Percentiles rank a stretch among this genome's conserved stretches.
phyloP scores from a whole-genome alignment of 1,140 invertebrate species.

The Melanaphis sacchari region DNA sequence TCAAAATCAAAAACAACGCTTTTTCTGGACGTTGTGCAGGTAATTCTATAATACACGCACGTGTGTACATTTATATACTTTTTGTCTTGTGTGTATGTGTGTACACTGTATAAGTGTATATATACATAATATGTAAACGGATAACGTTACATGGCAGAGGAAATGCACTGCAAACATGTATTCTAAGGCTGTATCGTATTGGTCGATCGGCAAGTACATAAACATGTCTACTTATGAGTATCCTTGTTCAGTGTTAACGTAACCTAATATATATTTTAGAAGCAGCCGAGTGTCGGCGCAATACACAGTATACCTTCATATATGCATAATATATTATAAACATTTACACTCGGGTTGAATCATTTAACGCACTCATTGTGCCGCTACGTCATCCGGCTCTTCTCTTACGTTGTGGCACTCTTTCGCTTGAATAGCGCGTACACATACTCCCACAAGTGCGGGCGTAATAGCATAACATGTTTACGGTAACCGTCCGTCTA shows the following conservation, averaged over 20 bases:
- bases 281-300: not conserved
- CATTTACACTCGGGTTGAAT: not conserved
- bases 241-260: not conserved
- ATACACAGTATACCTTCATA: not conserved
- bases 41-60: constrained; percentile 24
- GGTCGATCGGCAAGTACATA: not conserved
- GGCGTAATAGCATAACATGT: not conserved
- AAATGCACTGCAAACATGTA: not conserved
- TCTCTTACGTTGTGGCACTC: not conserved
- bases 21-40: not conserved
- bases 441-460: not conserved
- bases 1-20: not conserved
- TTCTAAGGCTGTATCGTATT: not conserved
- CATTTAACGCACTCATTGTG: not conserved
- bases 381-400: not conserved
- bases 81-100: not conserved
- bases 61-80: not conserved
- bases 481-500: not conserved
- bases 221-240: not conserved
- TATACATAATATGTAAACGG: not conserved
- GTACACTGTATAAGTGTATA: not conserved
- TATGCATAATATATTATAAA: not conserved
- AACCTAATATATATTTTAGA: constrained; percentile 35
- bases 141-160: not conserved
- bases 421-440: not conserved